A percentile compares a stretch with the other conserved stretches of the same genome.
Evolutionary conservation across 1,140 invertebrate species (phyloP).

Genomic region (Lasioglossum baleicum): DNA sequence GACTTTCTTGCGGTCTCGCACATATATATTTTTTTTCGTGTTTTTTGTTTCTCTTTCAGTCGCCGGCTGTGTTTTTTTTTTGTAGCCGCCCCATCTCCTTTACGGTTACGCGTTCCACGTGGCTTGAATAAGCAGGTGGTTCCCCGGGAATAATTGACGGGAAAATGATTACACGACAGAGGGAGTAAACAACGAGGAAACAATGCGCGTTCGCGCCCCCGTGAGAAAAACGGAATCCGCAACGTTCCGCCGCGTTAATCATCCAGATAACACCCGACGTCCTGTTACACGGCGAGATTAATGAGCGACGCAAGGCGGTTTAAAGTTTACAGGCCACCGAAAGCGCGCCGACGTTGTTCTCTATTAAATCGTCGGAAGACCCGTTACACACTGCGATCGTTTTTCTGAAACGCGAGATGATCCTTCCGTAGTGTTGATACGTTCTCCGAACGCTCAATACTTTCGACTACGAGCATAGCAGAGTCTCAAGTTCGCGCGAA

Average conservation of each 20-base stretch:
- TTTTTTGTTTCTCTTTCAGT: too few relatives aligned
- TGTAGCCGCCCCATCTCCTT: not conserved
- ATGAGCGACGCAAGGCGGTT: conserved; percentile 22
- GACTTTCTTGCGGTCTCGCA: not conserved
- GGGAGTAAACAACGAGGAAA: not conserved
- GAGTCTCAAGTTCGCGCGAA: too few relatives aligned
- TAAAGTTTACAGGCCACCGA: conserved; percentile 7
- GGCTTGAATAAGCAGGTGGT: conserved; percentile 1
- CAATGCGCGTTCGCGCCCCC: not conserved
- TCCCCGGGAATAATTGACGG: not conserved
- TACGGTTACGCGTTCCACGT: not conserved
- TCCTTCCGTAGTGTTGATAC: not conserved
- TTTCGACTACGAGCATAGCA: not conserved
- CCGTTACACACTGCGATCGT: conserved; percentile 7
- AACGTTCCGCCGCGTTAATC: conserved; percentile 44
- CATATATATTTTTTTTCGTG: too few relatives aligned
- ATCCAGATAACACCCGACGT: conserved; percentile 37
- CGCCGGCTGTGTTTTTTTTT: not conserved
- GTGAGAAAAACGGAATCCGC: conserved; percentile 8
- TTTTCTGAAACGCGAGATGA: conserved; percentile 1
- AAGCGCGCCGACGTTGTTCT: not conserved
- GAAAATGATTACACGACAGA: conserved; percentile 1
- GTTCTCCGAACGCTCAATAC: not conserved
- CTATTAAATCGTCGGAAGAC: conserved; percentile 15
- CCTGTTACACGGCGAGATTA: conserved; percentile 44